Evolutionary conservation across 2,797 vertebrate genomes (phyloP).

Genomic region (Gymnocypris eckloni): DNA sequence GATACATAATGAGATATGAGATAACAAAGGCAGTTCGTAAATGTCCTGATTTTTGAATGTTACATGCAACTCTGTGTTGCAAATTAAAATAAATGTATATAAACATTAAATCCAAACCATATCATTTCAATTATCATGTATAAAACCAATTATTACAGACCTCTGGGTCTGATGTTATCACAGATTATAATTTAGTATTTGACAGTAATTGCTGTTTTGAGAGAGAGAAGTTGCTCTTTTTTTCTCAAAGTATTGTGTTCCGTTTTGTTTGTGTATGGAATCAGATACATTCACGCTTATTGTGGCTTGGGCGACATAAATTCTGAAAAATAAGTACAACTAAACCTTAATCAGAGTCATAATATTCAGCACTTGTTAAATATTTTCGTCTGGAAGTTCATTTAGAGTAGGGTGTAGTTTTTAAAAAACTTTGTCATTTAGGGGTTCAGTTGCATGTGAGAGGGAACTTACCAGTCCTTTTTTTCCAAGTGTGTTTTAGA

Average conservation of each 20-base stretch:
- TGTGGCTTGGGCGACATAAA: not conserved
- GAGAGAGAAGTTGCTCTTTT: not conserved
- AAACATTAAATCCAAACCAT: not conserved
- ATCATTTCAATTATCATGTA: not conserved
- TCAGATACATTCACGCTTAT: not conserved
- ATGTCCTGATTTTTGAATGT: not conserved
- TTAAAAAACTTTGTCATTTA: slow-evolving; percentile 33
- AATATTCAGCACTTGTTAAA: slow-evolving; percentile 32
- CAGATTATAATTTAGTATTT: not conserved
- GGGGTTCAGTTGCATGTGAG: slow-evolving; percentile 53
- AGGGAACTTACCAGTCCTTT: slow-evolving; percentile 49
- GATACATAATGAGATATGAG: not conserved
- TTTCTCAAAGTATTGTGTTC: not conserved
- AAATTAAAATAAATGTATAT: not conserved
- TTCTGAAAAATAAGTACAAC: not conserved
- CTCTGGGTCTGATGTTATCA: not conserved
- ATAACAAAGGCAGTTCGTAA: not conserved
- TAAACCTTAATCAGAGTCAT: slow-evolving; percentile 13
- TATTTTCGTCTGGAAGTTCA: slow-evolving; percentile 10
- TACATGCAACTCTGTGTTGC: not conserved
- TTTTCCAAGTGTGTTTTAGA: slow-evolving; percentile 50
- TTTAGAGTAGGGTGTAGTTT: slow-evolving; percentile 27
- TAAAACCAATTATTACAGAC: not conserved
- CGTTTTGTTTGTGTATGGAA: slow-evolving; percentile 11
- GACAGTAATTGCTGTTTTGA: not conserved